Conservation (phyloP, 1,140 invertebrate species). For the Pygmarrhopalites habei region DNA sequence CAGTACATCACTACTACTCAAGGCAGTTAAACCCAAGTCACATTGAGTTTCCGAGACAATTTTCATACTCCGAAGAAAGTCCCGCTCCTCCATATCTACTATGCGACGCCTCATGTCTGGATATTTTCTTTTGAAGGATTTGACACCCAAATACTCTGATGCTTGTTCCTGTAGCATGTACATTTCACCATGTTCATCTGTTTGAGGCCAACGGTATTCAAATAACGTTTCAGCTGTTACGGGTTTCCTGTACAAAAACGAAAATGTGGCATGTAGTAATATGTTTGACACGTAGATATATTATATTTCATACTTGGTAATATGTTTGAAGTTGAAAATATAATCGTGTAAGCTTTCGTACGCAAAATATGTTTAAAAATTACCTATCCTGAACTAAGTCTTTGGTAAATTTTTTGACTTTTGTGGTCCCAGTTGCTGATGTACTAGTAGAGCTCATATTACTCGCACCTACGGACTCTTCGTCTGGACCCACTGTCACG, state of each 20-base stretch:
- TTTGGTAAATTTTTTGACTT: conserved; percentile 32
- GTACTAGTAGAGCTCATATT: conserved; percentile 30
- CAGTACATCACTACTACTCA: conserved; percentile 81
- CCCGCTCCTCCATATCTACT: conserved; percentile 81
- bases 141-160: conserved; percentile 82
- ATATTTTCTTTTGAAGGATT: conserved; percentile 92
- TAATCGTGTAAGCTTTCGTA: too few relatives aligned
- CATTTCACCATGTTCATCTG: conserved; percentile 59
- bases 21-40: conserved; percentile 75
- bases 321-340: too few relatives aligned
- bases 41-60: conserved; percentile 85
- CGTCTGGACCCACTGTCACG: conserved; percentile 9
- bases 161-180: conserved; percentile 89
- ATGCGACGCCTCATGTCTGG: conserved; percentile 75
- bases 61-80: conserved; percentile 73
- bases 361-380: too few relatives aligned
- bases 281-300: too few relatives aligned
- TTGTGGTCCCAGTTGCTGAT: conserved; percentile 10
- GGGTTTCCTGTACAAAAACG: conserved; percentile 47
- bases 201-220: conserved; percentile 82
- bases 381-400: conserved; percentile 34
- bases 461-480: conserved; percentile 24
- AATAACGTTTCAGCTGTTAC: conserved; percentile 79
- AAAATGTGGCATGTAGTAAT: too few relatives aligned
- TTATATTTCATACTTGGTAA: not conserved